Conservation (phyloP, 2,113 vertebrate genomes). For the Galemys pyrenaicus region DNA sequence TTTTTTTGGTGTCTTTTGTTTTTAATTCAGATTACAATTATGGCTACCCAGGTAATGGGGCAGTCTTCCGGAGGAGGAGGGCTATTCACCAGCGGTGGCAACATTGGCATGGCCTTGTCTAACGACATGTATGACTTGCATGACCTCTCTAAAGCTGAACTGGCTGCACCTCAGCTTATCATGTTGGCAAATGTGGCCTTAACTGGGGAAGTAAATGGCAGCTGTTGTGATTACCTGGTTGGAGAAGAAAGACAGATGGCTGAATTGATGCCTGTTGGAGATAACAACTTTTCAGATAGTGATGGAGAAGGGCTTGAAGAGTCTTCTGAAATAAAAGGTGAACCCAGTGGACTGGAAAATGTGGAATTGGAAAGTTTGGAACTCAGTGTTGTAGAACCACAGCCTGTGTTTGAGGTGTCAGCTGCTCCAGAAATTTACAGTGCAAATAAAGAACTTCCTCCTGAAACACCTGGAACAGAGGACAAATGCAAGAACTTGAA, state of each 20-base stretch:
- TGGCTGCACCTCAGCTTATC: slow-evolving; percentile 95
- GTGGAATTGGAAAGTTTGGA: slow-evolving; percentile 75
- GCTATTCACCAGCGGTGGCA: slow-evolving; percentile 85
- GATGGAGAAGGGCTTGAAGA: slow-evolving; percentile 92
- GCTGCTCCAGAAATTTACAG: slow-evolving; percentile 74
- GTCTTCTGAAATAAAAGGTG: slow-evolving; percentile 68
- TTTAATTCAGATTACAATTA: slow-evolving; percentile 80
- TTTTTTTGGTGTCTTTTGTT: not conserved
- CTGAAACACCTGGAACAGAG: slow-evolving; percentile 70
- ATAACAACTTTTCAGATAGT: slow-evolving; percentile 92
- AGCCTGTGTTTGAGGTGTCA: slow-evolving; percentile 63
- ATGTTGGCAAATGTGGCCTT: slow-evolving; percentile 97
- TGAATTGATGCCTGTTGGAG: slow-evolving; percentile 94
- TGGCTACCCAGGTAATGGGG: slow-evolving; percentile 92
- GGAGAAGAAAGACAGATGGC: slow-evolving; percentile 96
- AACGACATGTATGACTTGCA: slow-evolving; percentile 89
- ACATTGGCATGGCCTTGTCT: slow-evolving; percentile 86
- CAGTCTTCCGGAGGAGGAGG: slow-evolving; percentile 86
- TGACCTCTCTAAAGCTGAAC: slow-evolving; percentile 90
- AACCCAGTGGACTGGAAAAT: slow-evolving; percentile 72
- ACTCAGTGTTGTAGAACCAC: slow-evolving; percentile 61
- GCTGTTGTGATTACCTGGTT: slow-evolving; percentile 88
- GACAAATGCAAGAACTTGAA: slow-evolving; percentile 88
- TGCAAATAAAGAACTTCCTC: slow-evolving; percentile 75
- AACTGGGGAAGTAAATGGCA: slow-evolving; percentile 87